phyloP scores from a whole-genome alignment of 2,113 vertebrate species.

The Cryptotis parvus region DNA sequence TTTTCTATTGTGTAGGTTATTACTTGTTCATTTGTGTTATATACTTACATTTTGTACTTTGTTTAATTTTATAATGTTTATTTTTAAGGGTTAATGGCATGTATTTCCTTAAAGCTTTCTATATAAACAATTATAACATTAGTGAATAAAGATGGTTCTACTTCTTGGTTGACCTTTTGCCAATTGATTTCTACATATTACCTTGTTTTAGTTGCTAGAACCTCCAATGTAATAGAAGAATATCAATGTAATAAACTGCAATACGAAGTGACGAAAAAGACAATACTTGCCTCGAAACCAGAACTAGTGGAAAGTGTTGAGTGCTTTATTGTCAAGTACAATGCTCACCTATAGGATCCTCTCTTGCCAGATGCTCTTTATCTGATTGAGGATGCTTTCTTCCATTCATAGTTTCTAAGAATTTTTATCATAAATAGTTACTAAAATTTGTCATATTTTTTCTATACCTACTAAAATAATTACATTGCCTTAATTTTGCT shows the following conservation, averaged over 20 bases:
- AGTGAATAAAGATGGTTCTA: constrained; percentile 28
- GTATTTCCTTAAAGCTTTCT: constrained; percentile 37
- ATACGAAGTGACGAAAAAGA: not conserved
- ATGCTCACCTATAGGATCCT: not conserved
- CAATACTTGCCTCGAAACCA: not conserved
- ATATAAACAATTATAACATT: not conserved
- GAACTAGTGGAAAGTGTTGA: not conserved
- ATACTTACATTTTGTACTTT: not conserved
- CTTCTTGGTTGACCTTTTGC: not conserved
- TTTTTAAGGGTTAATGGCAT: not conserved
- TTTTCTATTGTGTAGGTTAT: no score
- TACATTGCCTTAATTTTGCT: constrained; percentile 21
- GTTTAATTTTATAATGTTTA: not conserved
- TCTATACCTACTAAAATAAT: constrained; percentile 21
- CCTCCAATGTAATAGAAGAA: not conserved
- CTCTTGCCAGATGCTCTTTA: not conserved
- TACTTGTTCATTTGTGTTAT: no score
- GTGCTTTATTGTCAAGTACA: not conserved
- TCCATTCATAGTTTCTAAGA: constrained; percentile 35
- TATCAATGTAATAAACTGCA: not conserved
- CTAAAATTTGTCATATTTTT: constrained; percentile 40
- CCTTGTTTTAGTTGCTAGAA: not conserved
- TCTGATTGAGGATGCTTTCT: not conserved
- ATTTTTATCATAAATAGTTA: constrained; percentile 10
- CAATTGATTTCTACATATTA: not conserved